These are phyloP conservation scores for Vanessa tameamea DNA, from an alignment of 1,140 invertebrate species.

Conservation along the genomic window DNA sequence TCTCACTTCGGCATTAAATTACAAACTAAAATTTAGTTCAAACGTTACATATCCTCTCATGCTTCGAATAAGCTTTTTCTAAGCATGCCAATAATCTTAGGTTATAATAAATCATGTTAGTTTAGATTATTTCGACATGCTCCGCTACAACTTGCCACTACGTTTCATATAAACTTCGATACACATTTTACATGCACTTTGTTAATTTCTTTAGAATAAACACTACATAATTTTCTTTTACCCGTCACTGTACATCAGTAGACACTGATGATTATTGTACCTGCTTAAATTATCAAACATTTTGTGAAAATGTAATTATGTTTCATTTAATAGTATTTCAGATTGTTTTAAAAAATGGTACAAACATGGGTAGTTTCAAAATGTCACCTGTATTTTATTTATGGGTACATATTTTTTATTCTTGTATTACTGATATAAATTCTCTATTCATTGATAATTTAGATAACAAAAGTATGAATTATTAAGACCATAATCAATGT, in stretches of 20 bases:
- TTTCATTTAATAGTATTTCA: too few species aligned
- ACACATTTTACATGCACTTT: slow-evolving; percentile 29
- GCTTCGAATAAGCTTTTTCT: slow-evolving; percentile 16
- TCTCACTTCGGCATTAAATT: neutral
- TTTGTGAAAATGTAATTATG: neutral
- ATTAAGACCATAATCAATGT: too few species aligned
- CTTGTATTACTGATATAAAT: too few species aligned
- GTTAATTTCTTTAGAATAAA: slow-evolving; percentile 26
- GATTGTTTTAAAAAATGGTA: too few species aligned
- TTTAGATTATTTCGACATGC: slow-evolving; percentile 36
- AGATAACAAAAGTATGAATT: too few species aligned
- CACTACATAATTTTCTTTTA: slow-evolving; percentile 28
- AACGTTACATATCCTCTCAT: neutral
- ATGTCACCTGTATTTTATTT: too few species aligned
- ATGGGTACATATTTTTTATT: too few species aligned
- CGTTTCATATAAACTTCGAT: neutral
- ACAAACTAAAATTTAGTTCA: slow-evolving; percentile 5
- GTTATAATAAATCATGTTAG: slow-evolving; percentile 10
- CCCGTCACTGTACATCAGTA: slow-evolving; percentile 16
- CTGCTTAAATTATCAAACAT: slow-evolving; percentile 8
- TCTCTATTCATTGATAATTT: too few species aligned
- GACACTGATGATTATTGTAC: neutral
- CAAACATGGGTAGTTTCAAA: too few species aligned
- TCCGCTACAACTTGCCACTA: slow-evolving; percentile 32
- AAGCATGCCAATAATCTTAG: slow-evolving; percentile 18